Evolutionary conservation across 2,888 invertebrate genomes (phyloP).

Genomic region (Acanthopleura granulata): DNA sequence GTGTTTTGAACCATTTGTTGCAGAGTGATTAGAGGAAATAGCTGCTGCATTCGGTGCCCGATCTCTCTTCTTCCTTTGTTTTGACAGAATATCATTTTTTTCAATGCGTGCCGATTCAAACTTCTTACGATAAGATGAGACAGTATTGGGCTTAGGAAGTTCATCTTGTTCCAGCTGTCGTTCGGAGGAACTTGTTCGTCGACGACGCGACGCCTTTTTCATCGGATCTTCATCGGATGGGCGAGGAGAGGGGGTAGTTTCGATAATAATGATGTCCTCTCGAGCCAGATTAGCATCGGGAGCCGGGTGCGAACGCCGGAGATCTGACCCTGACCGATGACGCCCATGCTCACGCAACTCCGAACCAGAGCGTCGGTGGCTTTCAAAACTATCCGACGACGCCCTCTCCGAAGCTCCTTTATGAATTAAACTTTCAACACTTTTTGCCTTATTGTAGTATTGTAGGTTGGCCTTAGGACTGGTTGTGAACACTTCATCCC

Average conservation of each 20-base stretch:
- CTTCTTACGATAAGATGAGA: constrained; percentile 85
- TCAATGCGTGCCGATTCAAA: constrained; percentile 75
- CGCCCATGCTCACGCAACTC: neutral
- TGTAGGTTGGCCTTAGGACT: neutral
- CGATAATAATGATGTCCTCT: constrained; percentile 50
- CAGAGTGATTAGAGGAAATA: neutral
- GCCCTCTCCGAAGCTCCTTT: neutral
- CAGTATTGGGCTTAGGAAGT: constrained; percentile 89
- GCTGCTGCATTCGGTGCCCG: neutral
- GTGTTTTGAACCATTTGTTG: neutral
- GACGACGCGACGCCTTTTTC: constrained; percentile 20
- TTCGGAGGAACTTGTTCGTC: constrained; percentile 19
- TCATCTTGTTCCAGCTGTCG: constrained; percentile 72
- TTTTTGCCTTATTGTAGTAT: constrained; percentile 18
- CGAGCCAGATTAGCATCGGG: constrained; percentile 35
- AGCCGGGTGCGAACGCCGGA: neutral
- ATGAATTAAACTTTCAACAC: constrained; percentile 22
- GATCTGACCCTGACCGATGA: neutral
- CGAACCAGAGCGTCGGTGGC: neutral
- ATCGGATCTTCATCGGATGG: constrained; percentile 2
- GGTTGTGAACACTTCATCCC: constrained; percentile 8
- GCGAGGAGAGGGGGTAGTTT: constrained; percentile 31
- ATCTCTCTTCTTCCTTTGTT: neutral
- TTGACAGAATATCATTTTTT: neutral
- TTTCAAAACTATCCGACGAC: neutral